These are phyloP conservation scores for Candidula unifasciata DNA, from an alignment of 2,888 invertebrate genomes.

Conservation along the genomic window DNA sequence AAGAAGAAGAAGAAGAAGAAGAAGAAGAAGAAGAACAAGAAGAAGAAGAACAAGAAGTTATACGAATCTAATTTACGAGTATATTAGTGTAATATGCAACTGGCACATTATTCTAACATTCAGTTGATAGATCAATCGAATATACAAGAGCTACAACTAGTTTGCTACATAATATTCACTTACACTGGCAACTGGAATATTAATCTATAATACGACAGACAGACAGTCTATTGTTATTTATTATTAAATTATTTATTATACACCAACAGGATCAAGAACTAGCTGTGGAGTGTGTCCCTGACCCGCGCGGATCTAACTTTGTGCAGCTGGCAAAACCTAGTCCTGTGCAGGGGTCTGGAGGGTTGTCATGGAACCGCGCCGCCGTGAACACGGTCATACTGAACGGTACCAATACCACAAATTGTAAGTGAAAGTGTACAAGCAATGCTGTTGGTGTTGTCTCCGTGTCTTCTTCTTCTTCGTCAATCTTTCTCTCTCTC, in stretches of 20 bases:
- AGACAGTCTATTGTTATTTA: too few relatives aligned
- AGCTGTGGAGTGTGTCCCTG: slow-evolving; percentile 3
- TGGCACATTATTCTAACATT: too few relatives aligned
- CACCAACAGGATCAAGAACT: slow-evolving; percentile 4
- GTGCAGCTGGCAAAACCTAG: background rate
- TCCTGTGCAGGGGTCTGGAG: background rate
- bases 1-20: slow-evolving; percentile 5
- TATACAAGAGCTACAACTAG: too few relatives aligned
- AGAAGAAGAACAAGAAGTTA: background rate
- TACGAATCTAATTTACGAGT: too few relatives aligned
- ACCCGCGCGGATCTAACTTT: background rate
- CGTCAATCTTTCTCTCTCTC: too few relatives aligned
- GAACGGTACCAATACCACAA: background rate
- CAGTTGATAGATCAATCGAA: too few relatives aligned
- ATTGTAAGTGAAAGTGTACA: slow-evolving; percentile 1
- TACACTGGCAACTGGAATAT: too few relatives aligned
- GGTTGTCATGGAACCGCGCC: background rate
- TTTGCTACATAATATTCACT: too few relatives aligned
- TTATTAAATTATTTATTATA: background rate
- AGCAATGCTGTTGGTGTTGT: too few relatives aligned
- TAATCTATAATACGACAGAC: too few relatives aligned
- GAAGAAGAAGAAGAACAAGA: background rate
- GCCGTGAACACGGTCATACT: background rate
- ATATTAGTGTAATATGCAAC: too few relatives aligned
- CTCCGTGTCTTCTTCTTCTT: too few relatives aligned